Evolutionary conservation across 2,113 vertebrate species (phyloP).

Genomic region (Colossoma macropomum): DNA sequence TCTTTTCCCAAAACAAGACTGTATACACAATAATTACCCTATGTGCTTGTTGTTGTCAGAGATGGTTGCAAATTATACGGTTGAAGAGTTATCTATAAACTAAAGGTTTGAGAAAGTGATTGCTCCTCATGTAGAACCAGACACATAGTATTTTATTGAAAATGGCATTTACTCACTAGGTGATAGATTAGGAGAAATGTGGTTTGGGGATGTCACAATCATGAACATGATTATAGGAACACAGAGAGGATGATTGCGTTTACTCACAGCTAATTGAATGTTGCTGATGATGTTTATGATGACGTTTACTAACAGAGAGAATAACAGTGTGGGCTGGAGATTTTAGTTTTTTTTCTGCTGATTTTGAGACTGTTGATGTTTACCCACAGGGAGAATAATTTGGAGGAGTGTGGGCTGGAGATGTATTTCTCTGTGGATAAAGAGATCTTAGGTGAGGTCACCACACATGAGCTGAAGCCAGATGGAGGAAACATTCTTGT

Average conservation of each 20-base stretch:
- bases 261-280: background rate
- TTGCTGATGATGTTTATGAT: background rate
- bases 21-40: no score
- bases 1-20: no score
- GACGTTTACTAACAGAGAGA: background rate
- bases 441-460: slow-evolving; percentile 96
- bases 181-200: background rate
- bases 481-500: slow-evolving; percentile 94
- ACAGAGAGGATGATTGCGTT: background rate
- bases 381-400: slow-evolving; percentile 89
- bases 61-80: no score
- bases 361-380: background rate
- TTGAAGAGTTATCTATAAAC: no score
- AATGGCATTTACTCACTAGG: background rate
- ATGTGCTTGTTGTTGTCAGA: no score
- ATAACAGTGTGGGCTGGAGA: background rate
- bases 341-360: background rate
- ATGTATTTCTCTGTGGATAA: slow-evolving; percentile 99
- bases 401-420: slow-evolving; percentile 95
- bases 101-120: background rate
- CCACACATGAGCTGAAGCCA: slow-evolving; percentile 95
- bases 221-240: background rate
- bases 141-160: background rate
- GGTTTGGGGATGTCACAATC: background rate
- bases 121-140: background rate